Base-by-base conservation (phyloP, 30 jellyfish, hydroid and myxozoan genomes). In the Aurelia coerulea region DNA sequence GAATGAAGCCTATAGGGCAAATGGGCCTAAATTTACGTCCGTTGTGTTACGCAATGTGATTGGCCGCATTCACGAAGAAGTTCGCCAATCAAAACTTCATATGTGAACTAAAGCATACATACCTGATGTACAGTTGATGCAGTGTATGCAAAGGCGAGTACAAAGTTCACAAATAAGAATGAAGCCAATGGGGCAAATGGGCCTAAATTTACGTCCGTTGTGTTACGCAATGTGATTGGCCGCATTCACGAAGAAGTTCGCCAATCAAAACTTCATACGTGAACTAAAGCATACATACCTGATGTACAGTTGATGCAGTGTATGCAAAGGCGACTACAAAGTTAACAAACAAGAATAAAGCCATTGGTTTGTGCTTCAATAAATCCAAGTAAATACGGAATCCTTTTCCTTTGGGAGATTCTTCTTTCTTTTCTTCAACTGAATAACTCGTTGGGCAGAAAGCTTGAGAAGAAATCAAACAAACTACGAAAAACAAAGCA, bases 81-180 rank as follows among this genome's bases (percentile, higher is more conserved):
- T 37, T 37, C 0, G 5, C 51, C 51, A 39, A 39, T 39, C 51
- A 39, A 9, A 39, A 39, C 6, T 39, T 3, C 0, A 39, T 39
- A 39, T 9, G 10, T 39, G 10, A 39, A 9, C 9, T 39, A 9
- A 39, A 39, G 37, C 14, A 15, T 13, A 41, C 79, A 68, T 52
- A 84, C 93, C 88, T 84, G 93, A 49, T 84, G 93, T 10, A 84
- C 74, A 68, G 66, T 13, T 8, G 93, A 84, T 14, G 73, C 87
- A 8, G 73, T 31, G 65, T 73, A 84, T 13, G 84, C 76, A 6
- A 73, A 62, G 35, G 74, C 53, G 65, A 39, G 5, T 11, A 73
- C 63, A 32, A 73, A 42, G 29, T 62, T 42, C 9, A 67, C 76
- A 17, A 73, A 15, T 5, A 73, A 77, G 32, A 49, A 84, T 3